phyloP scores from a whole-genome alignment of 2,113 vertebrate genomes.

The Triplophysa siluroides region DNA sequence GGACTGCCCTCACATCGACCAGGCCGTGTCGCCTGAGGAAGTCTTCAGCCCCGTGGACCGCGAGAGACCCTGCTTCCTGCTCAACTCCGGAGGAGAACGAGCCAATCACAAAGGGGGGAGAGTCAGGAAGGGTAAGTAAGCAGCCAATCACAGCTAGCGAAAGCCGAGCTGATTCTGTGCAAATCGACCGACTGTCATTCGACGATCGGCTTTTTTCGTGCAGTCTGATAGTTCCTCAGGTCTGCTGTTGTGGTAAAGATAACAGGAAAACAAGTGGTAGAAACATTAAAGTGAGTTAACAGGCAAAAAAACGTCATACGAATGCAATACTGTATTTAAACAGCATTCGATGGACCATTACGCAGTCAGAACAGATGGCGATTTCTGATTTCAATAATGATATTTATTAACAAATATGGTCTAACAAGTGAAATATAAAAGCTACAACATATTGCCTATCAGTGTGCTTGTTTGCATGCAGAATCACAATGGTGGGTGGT shows the following conservation, averaged over 20 bases:
- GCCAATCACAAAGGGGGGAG: conserved; percentile 94
- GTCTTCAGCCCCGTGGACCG: conserved; percentile 93
- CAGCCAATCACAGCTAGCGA: conserved; percentile 70
- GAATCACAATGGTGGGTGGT: conserved; percentile 40
- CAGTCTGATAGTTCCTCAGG: conserved; percentile 25
- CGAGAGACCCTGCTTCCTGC: conserved; percentile 98
- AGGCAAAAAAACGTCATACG: neutral
- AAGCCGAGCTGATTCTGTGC: conserved; percentile 39
- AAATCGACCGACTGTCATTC: conserved; percentile 25
- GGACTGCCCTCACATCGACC: conserved; percentile 99
- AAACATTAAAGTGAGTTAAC: neutral
- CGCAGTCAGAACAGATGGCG: too few species aligned
- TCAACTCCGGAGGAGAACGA: conserved; percentile 91
- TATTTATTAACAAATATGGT: neutral
- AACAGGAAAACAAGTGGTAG: neutral
- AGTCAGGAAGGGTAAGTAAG: conserved; percentile 99
- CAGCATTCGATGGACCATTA: neutral
- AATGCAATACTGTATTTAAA: neutral
- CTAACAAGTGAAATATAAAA: neutral
- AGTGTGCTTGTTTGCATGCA: conserved; percentile 47
- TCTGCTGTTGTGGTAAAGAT: conserved; percentile 12
- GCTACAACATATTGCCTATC: conserved; percentile 8
- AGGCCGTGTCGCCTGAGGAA: conserved; percentile 97
- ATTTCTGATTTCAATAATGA: neutral
- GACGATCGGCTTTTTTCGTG: neutral